Base-by-base conservation (phyloP, 2,888 invertebrate species). In the Nomada ruficornis region DNA sequence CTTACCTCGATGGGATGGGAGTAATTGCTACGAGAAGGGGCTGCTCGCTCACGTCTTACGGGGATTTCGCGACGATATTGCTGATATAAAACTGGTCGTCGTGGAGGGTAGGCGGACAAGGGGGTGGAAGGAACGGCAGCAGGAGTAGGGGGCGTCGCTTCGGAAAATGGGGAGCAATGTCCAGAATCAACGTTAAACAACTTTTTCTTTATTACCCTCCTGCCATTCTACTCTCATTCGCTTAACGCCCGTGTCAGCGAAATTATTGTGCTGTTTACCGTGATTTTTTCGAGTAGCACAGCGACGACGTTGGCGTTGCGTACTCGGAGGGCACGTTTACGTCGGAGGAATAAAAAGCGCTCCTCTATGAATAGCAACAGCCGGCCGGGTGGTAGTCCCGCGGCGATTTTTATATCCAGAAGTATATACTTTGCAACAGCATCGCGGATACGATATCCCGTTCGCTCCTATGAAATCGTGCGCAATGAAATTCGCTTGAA, bases 1-100 rank as follows among this genome's bases (percentile, higher is more conserved):
- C 86, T 89, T 79, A 69, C 68, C 78, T 54, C 78, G 73, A 77
- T 69, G 86, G 87, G 86, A 83, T 80, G 88, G 88, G 88, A 88
- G 89, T 91, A 91, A 91, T 91, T 91, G 89, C 86, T 83, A 68
- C 80, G 79, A 86, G 86, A 86, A 85, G 86, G 88, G 89, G 89
- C 86, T 84, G 88, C 74, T 86, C 71, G 82, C 85, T 84, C 79
- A 79, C 87, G 84, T 87, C 85, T 90, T 88, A 84, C 88, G 72
- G 80, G 84, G 83, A 88, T 89, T 89, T 91, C 83, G 86, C 86
- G 86, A 85, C 83, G 87, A 89, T 86, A 85, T 86, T 83, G 82
- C 83, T 82, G 82, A 87, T 86, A 68, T 74, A 84, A 86, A 86
- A 82, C 77, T 80, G 76, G 75, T 72, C 77, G 75, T 26, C 65